Evolutionary conservation across 2,888 invertebrate species (phyloP), one percentile per base, ranked within the genome.

Genomic region (Colostygia pectinataria): DNA sequence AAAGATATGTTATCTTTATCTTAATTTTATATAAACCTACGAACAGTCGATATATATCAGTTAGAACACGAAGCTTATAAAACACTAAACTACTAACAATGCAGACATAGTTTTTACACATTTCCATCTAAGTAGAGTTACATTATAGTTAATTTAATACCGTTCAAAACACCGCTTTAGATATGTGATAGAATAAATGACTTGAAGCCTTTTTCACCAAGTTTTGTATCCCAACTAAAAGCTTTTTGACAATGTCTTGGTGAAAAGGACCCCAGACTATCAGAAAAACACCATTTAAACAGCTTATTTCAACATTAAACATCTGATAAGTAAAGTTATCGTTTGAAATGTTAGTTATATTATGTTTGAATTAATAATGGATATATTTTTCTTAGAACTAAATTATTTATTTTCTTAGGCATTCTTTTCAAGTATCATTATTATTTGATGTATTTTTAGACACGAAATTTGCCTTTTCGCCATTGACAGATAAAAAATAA

Each of bases 281-380:
- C 42, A 45, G 38, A 20, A 57, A 44, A 49, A 54, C 47, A 46
- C 39, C 29, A 23, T 49, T 41, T 39, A 50, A 46, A 53, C 42
- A 20, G 20, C 47, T 56, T 54, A 57, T 29, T 33, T 31, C 33
- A 45, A 58, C 36, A 49, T 53, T 33, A 39, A 47, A 50, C 38
- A 55, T 23, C 39, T 36, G 20, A 1, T n/a, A n/a, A 25, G 27
- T 59, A 36, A 44, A 46, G 39, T 39, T 31, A 49, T 51, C 53
- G 44, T 49, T 59, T 50, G 39, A 59, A 54, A 61, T 43, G 54
- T 66, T 44, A 49, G 33, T 53, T 51, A 68, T 54, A 63, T 49
- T 48, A 50, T 55, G n/a, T n/a, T n/a, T n/a, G n/a, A n/a, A n/a
- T 50, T 56, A 63, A 59, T 61, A 58, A 57, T 57, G 61, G 61